Evolutionary conservation across 2,113 vertebrate genomes (phyloP).

Genomic region (Argyrosomus japonicus): DNA sequence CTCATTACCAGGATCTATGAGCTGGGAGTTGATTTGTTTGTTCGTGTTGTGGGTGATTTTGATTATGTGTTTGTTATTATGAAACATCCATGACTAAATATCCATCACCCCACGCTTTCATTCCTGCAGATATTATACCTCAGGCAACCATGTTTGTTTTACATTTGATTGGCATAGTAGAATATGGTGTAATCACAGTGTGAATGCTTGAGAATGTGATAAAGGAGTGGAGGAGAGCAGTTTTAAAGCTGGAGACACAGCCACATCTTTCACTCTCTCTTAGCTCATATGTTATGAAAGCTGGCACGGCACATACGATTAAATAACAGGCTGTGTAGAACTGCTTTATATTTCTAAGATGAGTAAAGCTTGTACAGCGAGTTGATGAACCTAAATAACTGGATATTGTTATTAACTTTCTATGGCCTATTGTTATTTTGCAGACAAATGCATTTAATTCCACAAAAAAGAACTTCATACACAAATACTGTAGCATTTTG

Average conservation of each 20-base stretch:
- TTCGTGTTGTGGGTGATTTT: constrained; percentile 35
- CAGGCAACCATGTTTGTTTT: constrained; percentile 17
- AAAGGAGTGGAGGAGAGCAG: background rate
- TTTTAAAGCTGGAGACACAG: background rate
- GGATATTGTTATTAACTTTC: background rate
- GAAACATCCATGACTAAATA: constrained; percentile 45
- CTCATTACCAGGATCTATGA: constrained; percentile 65
- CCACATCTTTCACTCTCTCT: background rate
- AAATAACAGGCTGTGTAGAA: background rate
- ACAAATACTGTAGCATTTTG: background rate
- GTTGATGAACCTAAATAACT: background rate
- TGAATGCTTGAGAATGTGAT: constrained; percentile 17
- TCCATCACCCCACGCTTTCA: constrained; percentile 46
- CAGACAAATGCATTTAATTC: background rate
- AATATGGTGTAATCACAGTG: constrained; percentile 3
- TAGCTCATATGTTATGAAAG: background rate
- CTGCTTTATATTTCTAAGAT: background rate
- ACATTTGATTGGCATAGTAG: constrained; percentile 29
- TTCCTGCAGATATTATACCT: constrained; percentile 50
- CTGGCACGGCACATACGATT: background rate
- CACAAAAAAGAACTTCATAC: background rate
- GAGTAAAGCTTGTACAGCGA: background rate
- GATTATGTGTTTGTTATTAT: constrained; percentile 63
- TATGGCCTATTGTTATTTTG: background rate
- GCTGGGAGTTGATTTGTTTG: constrained; percentile 54